These are phyloP conservation scores for Leptinotarsa peninsularis DNA, from an alignment of 2,888 invertebrate species.

Conservation along the genomic window DNA sequence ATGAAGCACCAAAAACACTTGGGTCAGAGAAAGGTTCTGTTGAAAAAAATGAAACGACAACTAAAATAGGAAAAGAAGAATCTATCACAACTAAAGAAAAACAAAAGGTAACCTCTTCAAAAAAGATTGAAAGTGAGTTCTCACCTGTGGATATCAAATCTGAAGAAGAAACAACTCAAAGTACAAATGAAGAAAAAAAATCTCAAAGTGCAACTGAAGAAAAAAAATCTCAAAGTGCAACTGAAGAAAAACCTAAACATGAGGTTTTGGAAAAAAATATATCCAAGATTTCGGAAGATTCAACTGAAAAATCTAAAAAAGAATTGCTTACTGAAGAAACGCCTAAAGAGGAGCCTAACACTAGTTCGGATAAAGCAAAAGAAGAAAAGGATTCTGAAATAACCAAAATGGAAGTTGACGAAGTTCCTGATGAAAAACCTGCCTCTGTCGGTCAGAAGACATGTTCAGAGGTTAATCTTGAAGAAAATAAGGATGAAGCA, in stretches of 20 bases:
- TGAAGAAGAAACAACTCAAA: not conserved
- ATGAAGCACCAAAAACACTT: not conserved
- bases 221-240: not conserved
- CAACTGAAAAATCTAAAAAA: slow-evolving; percentile 11
- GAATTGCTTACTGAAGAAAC: slow-evolving; percentile 4
- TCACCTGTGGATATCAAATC: not conserved
- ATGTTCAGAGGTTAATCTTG: slow-evolving; percentile 42
- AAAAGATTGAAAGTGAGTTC: not conserved
- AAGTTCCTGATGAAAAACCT: slow-evolving; percentile 50
- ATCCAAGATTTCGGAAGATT: not conserved
- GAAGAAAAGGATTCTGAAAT: slow-evolving; percentile 11
- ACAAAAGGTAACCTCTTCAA: not conserved
- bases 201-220: not conserved
- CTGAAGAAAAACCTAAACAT: slow-evolving; percentile 7
- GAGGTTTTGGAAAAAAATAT: slow-evolving; percentile 5
- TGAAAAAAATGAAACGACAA: not conserved
- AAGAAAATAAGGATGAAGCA: slow-evolving; percentile 9
- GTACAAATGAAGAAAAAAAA: slow-evolving; percentile 4
- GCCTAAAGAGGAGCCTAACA: slow-evolving; percentile 5
- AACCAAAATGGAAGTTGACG: slow-evolving; percentile 7
- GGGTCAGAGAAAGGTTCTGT: not conserved
- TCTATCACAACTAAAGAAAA: not conserved
- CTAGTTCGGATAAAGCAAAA: slow-evolving; percentile 1
- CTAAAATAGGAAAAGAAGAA: not conserved
- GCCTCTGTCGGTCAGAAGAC: slow-evolving; percentile 28